Conservation (phyloP, 2,888 invertebrate species). For the Coelinius sp. region DNA sequence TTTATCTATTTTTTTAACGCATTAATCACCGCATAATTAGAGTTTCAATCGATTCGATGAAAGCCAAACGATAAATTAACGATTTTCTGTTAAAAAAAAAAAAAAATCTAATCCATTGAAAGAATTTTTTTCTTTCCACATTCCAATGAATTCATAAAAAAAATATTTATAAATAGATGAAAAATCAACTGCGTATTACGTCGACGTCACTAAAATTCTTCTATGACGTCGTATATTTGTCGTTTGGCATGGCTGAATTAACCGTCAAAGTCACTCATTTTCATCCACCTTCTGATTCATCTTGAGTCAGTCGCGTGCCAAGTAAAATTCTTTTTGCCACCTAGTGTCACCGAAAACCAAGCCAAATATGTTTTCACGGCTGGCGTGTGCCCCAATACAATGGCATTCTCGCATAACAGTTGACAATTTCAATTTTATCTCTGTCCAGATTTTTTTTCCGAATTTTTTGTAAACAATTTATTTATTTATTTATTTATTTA, state of each 20-base stretch:
- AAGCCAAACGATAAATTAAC: background rate
- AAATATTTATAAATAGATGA: background rate
- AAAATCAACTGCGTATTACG: background rate
- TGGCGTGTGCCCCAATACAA: background rate
- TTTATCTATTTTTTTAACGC: background rate
- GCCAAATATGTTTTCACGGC: conserved; percentile 18
- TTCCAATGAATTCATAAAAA: background rate
- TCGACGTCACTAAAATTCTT: conserved; percentile 20
- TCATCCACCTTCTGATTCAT: conserved; percentile 8
- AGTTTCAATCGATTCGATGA: background rate
- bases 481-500: too few species aligned
- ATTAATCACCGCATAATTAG: background rate
- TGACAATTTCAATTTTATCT: background rate
- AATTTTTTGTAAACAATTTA: too few species aligned
- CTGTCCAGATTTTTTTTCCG: background rate
- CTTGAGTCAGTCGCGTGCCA: conserved; percentile 1
- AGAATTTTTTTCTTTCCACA: background rate
- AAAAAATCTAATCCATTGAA: too few species aligned
- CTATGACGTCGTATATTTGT: conserved; percentile 19
- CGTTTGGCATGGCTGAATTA: conserved; percentile 8
- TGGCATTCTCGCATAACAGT: background rate
- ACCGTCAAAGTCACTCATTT: conserved; percentile 4
- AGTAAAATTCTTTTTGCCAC: conserved; percentile 3
- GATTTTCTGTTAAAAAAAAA: background rate
- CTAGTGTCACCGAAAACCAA: conserved; percentile 10